Percentiles rank a stretch among this genome's conserved stretches.
These are phyloP conservation scores for Gallinago jamesoni DNA, from an alignment of 2,113 vertebrate species.

Conservation along the genomic window DNA sequence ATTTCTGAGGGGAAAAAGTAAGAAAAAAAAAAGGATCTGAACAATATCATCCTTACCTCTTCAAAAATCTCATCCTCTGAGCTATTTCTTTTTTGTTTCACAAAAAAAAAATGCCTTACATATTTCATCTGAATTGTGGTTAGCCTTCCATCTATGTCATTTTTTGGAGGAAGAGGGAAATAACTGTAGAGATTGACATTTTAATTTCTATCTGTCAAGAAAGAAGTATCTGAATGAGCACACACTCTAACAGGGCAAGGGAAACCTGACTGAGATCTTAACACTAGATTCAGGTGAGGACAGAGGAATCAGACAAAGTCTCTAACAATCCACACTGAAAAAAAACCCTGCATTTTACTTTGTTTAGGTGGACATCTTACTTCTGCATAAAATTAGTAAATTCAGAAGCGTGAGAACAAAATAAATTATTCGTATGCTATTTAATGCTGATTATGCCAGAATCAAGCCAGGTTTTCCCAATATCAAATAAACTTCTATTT, in stretches of 20 bases:
- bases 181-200: not conserved
- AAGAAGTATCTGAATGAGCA: not conserved
- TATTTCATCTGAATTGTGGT: not conserved
- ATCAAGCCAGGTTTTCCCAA: not conserved
- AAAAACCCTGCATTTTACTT: not conserved
- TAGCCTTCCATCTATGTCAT: not conserved
- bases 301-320: not conserved
- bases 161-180: not conserved
- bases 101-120: not conserved
- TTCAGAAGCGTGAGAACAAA: not conserved
- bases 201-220: constrained; percentile 31
- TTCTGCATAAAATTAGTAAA: not conserved
- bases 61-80: not conserved
- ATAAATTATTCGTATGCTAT: not conserved
- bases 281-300: not conserved
- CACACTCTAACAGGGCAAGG: not conserved
- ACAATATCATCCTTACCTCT: not conserved
- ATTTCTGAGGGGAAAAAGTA: not conserved
- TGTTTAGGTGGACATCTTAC: not conserved
- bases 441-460: not conserved
- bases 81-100: not conserved
- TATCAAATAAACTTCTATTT: not conserved
- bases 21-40: not conserved
- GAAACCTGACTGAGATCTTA: not conserved
- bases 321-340: not conserved